Conservation (phyloP, 2,888 invertebrate species). For the Itoplectis maculator region DNA sequence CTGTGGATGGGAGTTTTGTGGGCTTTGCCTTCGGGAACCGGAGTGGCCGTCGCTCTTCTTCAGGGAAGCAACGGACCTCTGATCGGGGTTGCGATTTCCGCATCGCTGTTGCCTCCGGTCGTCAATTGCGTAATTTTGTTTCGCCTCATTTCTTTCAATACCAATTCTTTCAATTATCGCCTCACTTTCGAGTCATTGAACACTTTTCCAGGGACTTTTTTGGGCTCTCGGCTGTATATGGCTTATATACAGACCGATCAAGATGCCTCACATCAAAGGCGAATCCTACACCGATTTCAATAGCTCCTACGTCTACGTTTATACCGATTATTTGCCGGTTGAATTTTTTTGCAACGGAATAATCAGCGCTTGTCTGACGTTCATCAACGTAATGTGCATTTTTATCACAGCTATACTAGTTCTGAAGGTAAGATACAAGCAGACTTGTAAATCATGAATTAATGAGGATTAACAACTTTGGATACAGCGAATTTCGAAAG, state of each 20-base stretch:
- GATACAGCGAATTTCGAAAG: too few relatives aligned
- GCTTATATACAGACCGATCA: conserved; percentile 88
- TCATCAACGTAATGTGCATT: conserved; percentile 94
- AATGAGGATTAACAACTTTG: too few relatives aligned
- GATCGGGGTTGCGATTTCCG: conserved; percentile 96
- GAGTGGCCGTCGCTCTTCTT: conserved; percentile 93
- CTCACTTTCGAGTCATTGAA: too few relatives aligned
- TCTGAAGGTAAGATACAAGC: conserved; percentile 90
- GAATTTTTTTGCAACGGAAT: conserved; percentile 93
- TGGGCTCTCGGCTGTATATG: conserved; percentile 91
- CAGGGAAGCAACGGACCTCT: conserved; percentile 94
- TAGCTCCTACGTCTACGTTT: conserved; percentile 88
- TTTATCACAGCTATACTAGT: conserved; percentile 92
- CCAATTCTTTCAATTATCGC: not conserved
- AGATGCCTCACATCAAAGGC: conserved; percentile 90
- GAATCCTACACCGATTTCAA: conserved; percentile 87
- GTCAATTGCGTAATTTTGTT: conserved; percentile 90
- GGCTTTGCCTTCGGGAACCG: conserved; percentile 91
- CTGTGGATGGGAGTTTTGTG: conserved; percentile 91
- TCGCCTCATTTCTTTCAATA: too few relatives aligned
- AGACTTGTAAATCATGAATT: too few relatives aligned
- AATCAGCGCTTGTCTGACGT: conserved; percentile 91
- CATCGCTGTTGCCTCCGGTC: conserved; percentile 93
- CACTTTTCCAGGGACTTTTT: conserved; percentile 87
- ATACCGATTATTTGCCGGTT: conserved; percentile 90